A percentile compares a stretch with the other conserved stretches of the same genome.
These are phyloP conservation scores for Lordiphosa collinella DNA, from an alignment of 1,140 invertebrate genomes.

Conservation along the genomic window DNA sequence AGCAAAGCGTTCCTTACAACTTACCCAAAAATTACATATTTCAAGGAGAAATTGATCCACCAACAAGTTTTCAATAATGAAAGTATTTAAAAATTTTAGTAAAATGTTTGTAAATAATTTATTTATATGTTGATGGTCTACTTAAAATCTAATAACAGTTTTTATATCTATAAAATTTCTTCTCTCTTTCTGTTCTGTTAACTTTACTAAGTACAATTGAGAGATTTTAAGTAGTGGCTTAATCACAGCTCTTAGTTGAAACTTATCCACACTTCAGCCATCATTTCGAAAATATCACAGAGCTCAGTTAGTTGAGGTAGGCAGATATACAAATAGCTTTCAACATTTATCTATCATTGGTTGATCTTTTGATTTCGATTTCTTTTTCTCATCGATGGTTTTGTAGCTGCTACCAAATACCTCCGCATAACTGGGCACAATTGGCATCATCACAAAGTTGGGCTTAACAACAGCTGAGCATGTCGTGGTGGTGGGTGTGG, in stretches of 20 bases:
- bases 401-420: conserved; percentile 58
- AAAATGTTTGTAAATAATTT: conserved; percentile 45
- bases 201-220: conserved; percentile 31
- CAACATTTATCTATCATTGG: conserved; percentile 43
- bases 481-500: conserved; percentile 10
- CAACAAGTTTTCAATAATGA: no score
- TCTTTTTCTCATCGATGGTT: conserved; percentile 59
- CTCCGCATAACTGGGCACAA: conserved; percentile 66
- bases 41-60: no score
- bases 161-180: background rate
- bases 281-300: conserved; percentile 58
- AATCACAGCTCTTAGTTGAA: conserved; percentile 66
- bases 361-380: conserved; percentile 36
- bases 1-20: no score
- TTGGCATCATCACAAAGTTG: conserved; percentile 51
- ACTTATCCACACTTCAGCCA: conserved; percentile 23
- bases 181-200: background rate
- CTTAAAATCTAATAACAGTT: conserved; percentile 56
- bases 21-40: no score
- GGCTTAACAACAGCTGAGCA: conserved; percentile 36
- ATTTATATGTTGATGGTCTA: conserved; percentile 48
- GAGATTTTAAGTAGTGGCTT: conserved; percentile 12
- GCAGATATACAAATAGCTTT: conserved; percentile 16
- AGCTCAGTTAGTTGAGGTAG: conserved; percentile 38
- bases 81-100: no score